Evolutionary conservation across 2,113 vertebrate genomes (phyloP), one percentile per base, ranked within the genome.

Genomic region (Salminus brasiliensis): DNA sequence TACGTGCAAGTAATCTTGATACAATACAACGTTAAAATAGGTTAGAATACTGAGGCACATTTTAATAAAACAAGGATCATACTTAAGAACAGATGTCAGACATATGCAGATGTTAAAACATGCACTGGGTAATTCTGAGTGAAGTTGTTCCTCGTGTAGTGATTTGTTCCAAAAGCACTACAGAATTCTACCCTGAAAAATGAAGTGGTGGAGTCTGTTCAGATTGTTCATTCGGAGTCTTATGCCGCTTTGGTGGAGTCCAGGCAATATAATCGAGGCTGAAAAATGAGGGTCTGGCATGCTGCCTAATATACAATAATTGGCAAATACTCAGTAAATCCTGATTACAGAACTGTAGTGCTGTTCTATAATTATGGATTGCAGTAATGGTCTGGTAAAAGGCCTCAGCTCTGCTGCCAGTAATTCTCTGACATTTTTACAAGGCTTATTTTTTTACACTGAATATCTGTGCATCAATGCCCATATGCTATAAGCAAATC

Each of bases 241-340:
- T 18, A 18, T 32, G 29, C 21, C 60, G 18, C 29, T 32, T 30
- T 32, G 27, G 59, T 6, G 5, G 27, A 21, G 60, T 34, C 60
- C 60, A 29, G 32, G 32, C 62, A 39, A n/a, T 39, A 66, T n/a
- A 21, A 66, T 36, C 36, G n/a, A 10, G 62, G 62, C 60, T 63
- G 60, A 18, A 32, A 21, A 39, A 66, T 66, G 32, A 66, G 25
- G 32, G 16, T 39, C 32, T 66, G 60, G 60, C 30, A 1, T 34
- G 60, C 60, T 63, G 62, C 34, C 34, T 66, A 66, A 66, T 66
- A 36, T 66, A 66, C 34, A 66, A 66, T 66, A 39, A 66, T 36
- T 66, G 32, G 62, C 62, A 66, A 39, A 36, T 39, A 10, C 2
- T 66, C 62, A n/a, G 62, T 66, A 39, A 36, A 39, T 65, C 62